Evolutionary conservation across 64 coral and sea anemone genomes (phyloP).

Genomic region (Montipora efflorescens): DNA sequence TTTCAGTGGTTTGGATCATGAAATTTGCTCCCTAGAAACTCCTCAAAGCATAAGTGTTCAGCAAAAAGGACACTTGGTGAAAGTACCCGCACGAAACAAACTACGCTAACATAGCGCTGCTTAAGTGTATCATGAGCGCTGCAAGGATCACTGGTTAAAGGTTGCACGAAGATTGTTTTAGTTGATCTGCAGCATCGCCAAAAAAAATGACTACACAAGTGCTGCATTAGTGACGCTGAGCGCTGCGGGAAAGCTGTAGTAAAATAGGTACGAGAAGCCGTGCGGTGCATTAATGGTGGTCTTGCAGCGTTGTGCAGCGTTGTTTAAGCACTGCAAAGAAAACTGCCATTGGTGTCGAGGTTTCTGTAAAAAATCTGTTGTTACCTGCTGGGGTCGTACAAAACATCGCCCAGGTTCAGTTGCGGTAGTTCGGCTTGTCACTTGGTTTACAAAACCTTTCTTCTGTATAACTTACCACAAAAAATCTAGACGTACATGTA

Average conservation of each 20-base stretch:
- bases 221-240: conserved; percentile 32
- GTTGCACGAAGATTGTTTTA: conserved; percentile 18
- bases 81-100: conserved; percentile 34
- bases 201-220: conserved; percentile 4
- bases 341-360: background rate
- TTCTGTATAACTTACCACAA: too few species aligned
- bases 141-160: background rate
- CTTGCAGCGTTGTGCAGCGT: background rate
- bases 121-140: background rate
- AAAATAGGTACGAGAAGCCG: background rate
- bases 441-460: background rate
- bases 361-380: background rate
- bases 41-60: conserved; percentile 48
- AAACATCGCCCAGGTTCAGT: background rate
- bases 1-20: conserved; percentile 75
- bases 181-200: background rate
- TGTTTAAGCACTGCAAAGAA: conserved; percentile 14
- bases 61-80: conserved; percentile 37
- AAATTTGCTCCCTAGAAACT: conserved; percentile 54
- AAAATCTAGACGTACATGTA: background rate
- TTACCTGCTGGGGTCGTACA: too few species aligned
- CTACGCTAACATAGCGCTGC: conserved; percentile 10
- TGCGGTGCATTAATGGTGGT: background rate
- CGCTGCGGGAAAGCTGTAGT: conserved; percentile 1
- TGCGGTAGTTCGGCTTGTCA: background rate